Evolutionary conservation across 2,797 vertebrate species (phyloP), one percentile per base, ranked within the genome.

Genomic region (Lerista edwardsae): DNA sequence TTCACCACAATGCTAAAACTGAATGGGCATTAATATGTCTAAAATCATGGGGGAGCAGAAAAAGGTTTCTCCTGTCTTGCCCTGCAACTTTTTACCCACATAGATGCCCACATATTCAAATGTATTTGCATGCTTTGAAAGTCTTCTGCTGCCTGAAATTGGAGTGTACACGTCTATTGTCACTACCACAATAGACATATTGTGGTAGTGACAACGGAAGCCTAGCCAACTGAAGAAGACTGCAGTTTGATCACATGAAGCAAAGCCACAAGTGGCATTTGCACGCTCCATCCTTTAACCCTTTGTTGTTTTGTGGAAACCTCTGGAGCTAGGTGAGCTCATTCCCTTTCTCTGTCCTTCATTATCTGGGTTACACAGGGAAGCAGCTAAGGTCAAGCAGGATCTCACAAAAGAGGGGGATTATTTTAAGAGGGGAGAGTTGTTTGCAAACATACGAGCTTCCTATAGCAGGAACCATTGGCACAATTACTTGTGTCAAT

Each of bases 401-500:
- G 41, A 39, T 71, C 59, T 82, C 44, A 69, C 75, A 83, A 82
- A 83, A 87, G 51, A 44, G 72, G 68, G 47, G 44, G 51, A 65
- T 83, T 82, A 64, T 71, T 86, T 86, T 82, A 82, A 86, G 65
- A 82, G 76, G 68, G 71, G 81, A 55, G 80, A 81, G 79, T 74
- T 82, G 75, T 51, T 64, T 82, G 79, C 39, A 79, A 55, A 41
- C 64, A 75, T 65, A 51, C 39, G 36, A 27, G 31, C 83, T 74
- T 82, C 83, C 59, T 87, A 73, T 78, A 69, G 44, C 84, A 64
- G 79, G 62, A 84, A 79, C 88, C 90, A 84, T 86, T 93, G 75
- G 84, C 65, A 80, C 75, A 86, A 90, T 88, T 84, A 93, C 89
- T 90, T 94, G 83, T 93, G 95, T 94, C 97, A 97, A 97, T 95